Evolutionary conservation across 2,888 invertebrate species (phyloP), one percentile per base, ranked within the genome.

Genomic region (Temnothorax rugatulus): DNA sequence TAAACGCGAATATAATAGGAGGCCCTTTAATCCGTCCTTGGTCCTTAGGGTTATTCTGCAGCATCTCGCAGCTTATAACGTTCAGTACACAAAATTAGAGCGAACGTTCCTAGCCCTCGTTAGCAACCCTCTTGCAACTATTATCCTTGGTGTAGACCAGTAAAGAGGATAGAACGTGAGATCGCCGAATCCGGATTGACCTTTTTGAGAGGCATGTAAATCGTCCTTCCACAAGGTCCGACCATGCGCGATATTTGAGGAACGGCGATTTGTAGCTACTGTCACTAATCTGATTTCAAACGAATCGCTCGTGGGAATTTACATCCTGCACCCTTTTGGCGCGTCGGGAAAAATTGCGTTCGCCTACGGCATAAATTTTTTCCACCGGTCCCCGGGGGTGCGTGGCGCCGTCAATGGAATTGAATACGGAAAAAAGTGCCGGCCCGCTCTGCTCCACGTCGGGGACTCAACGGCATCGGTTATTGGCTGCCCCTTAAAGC

Each of bases 401-500:
- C 64, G 38, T 25, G 34, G n/a, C 41, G 18, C 63, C 47, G 52
- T 76, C 66, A 50, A 76, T 52, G 52, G 64, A 38, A 64, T 64
- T 76, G 64, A 76, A 52, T 38, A 76, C 1, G 38, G 7, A 64
- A 64, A 59, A 52, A 64, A 64, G 38, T 18, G 18, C 13, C n/a
- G 5, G 15, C 18, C 38, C 52, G 34, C 50, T 64, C 11, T 15
- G 7, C 34, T 41, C 18, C 47, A 25, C 50, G 75, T 34, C 15
- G 29, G 18, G 7, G 15, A 63, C 18, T 15, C 15, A 4, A 34
- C 38, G 34, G 38, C 38, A 8, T 50, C 11, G 34, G 29, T 59
- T 74, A 74, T 74, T 59, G 59, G 74, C 59, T 59, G 59, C 29
- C 29, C 4, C n/a, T 74, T 74, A 74, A 74, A 59, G 5, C 34